These are phyloP conservation scores for Phalacrocorax carbo DNA, from an alignment of 2,113 vertebrate genomes.

Conservation along the genomic window DNA sequence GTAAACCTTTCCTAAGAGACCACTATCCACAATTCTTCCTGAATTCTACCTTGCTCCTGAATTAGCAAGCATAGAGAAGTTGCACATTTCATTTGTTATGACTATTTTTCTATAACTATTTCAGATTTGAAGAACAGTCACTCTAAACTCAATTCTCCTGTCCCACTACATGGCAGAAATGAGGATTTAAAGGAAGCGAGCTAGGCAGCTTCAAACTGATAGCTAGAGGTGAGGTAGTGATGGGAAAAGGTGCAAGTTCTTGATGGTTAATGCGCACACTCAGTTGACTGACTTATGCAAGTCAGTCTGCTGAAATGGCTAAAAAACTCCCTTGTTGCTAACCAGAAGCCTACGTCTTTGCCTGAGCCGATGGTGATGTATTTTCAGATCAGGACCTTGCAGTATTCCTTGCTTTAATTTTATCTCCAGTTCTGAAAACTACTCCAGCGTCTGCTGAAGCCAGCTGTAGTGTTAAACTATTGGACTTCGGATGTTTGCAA, in stretches of 20 bases:
- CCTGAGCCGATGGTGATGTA: not conserved
- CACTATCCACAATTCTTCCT: not conserved
- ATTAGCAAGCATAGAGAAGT: not conserved
- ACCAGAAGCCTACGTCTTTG: not conserved
- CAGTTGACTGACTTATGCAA: not conserved
- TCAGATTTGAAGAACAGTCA: conserved; percentile 32
- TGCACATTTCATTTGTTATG: not conserved
- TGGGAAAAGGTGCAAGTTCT: not conserved
- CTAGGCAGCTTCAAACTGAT: conserved; percentile 32
- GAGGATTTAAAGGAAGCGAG: conserved; percentile 23
- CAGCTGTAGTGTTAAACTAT: not conserved
- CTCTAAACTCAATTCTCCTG: not conserved
- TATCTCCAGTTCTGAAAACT: not conserved
- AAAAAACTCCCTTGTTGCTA: not conserved
- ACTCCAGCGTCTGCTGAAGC: not conserved
- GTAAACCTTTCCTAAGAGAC: not conserved
- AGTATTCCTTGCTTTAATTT: not conserved
- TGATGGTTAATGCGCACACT: rapidly evolving
- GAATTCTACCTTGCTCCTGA: not conserved
- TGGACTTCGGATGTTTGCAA: not conserved
- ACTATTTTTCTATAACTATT: not conserved
- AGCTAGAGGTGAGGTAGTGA: conserved; percentile 40
- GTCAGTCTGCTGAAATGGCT: not conserved
- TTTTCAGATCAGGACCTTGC: not conserved
- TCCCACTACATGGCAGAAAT: conserved; percentile 4